phyloP scores from a whole-genome alignment of 2,888 invertebrate species.

The Eristalinus aeneus region DNA sequence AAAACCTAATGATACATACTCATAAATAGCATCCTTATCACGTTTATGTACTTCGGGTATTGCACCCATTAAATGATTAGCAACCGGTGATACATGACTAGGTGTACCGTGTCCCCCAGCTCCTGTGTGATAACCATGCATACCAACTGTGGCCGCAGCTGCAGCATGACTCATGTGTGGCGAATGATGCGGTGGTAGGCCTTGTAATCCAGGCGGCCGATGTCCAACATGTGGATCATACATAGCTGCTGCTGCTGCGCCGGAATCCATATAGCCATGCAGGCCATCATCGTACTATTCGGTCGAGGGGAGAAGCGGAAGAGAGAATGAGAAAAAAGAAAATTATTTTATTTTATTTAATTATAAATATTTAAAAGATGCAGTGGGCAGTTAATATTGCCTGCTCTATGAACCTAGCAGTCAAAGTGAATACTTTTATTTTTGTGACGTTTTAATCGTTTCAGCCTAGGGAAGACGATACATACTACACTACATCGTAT shows the following conservation, averaged over 20 bases:
- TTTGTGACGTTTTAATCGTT: slow-evolving; percentile 29
- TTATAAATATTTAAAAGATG: slow-evolving; percentile 45
- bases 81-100: slow-evolving; percentile 91
- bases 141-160: slow-evolving; percentile 83
- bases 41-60: slow-evolving; percentile 96
- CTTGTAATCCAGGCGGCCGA: slow-evolving; percentile 83
- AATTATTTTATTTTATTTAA: slow-evolving; percentile 30
- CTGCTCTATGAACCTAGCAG: slow-evolving; percentile 23
- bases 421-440: slow-evolving; percentile 52
- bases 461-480: slow-evolving; percentile 30
- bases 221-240: slow-evolving; percentile 89
- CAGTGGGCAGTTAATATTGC: slow-evolving; percentile 10
- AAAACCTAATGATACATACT: slow-evolving; percentile 86
- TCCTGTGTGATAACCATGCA: slow-evolving; percentile 83
- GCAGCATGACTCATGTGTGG: slow-evolving; percentile 89
- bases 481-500: not conserved
- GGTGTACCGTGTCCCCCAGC: slow-evolving; percentile 82
- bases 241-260: slow-evolving; percentile 84
- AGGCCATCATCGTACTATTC: slow-evolving; percentile 97
- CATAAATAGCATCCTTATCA: slow-evolving; percentile 99
- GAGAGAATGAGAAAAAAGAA: slow-evolving; percentile 43
- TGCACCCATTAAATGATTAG: slow-evolving; percentile 93
- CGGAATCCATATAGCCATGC: slow-evolving; percentile 92
- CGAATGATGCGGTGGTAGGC: slow-evolving; percentile 88
- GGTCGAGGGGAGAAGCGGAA: too few species aligned